Evolutionary conservation across 2,797 vertebrate genomes (phyloP), one percentile per base, ranked within the genome.

Genomic region (Enteromius anoplus): DNA sequence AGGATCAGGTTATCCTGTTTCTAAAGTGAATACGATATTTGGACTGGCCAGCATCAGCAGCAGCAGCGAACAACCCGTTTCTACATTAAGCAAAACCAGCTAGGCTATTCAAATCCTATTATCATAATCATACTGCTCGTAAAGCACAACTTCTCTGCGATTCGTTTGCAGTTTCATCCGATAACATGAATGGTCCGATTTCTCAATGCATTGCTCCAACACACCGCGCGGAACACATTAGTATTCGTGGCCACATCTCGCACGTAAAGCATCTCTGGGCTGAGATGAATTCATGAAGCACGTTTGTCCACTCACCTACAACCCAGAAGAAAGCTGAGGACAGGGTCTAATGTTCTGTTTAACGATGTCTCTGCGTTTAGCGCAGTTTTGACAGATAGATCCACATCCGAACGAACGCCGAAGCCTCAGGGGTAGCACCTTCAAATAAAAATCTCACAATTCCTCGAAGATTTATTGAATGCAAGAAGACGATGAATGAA

Each of bases 231-330:
- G 42, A 80, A 51, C 64, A 10, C 78, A 87, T 87, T 81, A 80
- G 81, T 79, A 85, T 88, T 85, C 85, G 60, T 42, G 68, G 42
- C 85, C 84, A 75, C 85, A 85, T 58, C 84, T 73, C 84, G n/a
- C 75, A 23, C 19, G 49, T 66, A 82, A 78, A 72, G 58, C 47
- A 85, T 77, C n/a, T 85, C 60, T 23, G 60, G 23, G 76, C 60
- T 72, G 58, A 26, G 40, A 77, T 64, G 66, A 37, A 78, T 64
- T 79, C 81, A 79, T 81, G 26, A 47, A 76, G 77, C 34, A 23
- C 14, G n/a, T 72, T 55, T 70, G 15, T 73, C 78, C 86, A 93
- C 93, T 94, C 89, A 94, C 94, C 93, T 93, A 87, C 55, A 78
- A 81, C 86, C 83, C 77, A 68, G 83, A 86, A 86, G 82, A 85